Percentiles rank a stretch among this genome's conserved stretches.
Evolutionary conservation across 2,797 vertebrate species (phyloP).

Genomic region (Ptychobarbus kaznakovi): DNA sequence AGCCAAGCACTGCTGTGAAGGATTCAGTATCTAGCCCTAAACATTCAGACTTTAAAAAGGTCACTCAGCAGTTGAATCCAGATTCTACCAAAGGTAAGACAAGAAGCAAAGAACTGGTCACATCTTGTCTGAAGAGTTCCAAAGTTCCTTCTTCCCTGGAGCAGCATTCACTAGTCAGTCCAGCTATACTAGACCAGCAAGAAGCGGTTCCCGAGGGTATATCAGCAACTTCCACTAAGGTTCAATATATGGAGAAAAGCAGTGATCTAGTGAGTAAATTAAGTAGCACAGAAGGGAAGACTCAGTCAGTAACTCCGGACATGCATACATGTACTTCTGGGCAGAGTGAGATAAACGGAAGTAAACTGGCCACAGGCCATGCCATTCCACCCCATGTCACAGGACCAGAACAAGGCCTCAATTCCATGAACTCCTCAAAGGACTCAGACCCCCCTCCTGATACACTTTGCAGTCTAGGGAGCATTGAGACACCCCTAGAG

Average conservation of each 20-base stretch:
- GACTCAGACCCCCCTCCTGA: constrained; percentile 75
- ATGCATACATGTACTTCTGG: constrained; percentile 44
- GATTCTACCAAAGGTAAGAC: constrained; percentile 20
- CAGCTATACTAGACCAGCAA: constrained; percentile 8
- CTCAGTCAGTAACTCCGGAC: constrained; percentile 34
- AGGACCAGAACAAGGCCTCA: constrained; percentile 48
- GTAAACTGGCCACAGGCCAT: constrained; percentile 41
- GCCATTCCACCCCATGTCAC: constrained; percentile 47
- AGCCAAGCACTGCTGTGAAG: constrained; percentile 67
- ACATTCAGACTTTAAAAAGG: constrained; percentile 63
- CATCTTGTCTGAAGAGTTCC: constrained; percentile 11
- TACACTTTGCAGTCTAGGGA: constrained; percentile 81
- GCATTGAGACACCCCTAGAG: constrained; percentile 77
- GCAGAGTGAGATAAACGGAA: constrained; percentile 48
- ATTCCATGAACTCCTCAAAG: constrained; percentile 72
- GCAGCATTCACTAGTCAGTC: constrained; percentile 15
- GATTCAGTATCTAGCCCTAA: constrained; percentile 58
- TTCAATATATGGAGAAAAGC: constrained; percentile 44
- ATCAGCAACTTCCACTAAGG: constrained; percentile 32
- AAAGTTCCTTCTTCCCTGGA: neutral
- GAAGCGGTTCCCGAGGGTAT: neutral
- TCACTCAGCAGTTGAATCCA: constrained; percentile 39
- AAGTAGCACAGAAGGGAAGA: constrained; percentile 33
- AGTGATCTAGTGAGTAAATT: constrained; percentile 46
- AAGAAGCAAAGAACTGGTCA: neutral